Percentiles rank a stretch among this genome's conserved stretches.
Conservation (phyloP, 2,113 vertebrate genomes). For the Oxygymnocypris stewartii region DNA sequence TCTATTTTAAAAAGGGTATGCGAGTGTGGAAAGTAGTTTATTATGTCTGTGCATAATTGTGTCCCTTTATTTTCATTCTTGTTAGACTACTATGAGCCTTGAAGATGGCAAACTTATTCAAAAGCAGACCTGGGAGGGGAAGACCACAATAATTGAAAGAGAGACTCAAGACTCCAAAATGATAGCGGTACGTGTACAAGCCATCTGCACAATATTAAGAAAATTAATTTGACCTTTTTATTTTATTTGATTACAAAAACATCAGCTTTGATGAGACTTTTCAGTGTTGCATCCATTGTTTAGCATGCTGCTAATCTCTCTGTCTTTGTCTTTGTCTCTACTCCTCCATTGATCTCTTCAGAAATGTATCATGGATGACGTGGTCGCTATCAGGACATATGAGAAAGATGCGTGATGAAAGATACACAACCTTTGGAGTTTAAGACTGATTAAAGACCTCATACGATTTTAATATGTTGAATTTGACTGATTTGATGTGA, state of each 20-base stretch:
- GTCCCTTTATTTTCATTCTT: not conserved
- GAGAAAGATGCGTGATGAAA: slow-evolving; percentile 74
- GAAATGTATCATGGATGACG: slow-evolving; percentile 84
- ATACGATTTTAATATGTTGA: slow-evolving; percentile 51
- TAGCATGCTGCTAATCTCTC: not conserved
- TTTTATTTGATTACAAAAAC: not conserved
- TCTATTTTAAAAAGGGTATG: not conserved
- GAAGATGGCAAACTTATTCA: slow-evolving; percentile 74
- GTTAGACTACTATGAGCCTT: slow-evolving; percentile 55
- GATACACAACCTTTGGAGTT: not conserved
- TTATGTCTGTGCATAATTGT: not conserved
- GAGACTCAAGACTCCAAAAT: slow-evolving; percentile 78
- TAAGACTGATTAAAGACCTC: not conserved
- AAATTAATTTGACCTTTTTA: not conserved
- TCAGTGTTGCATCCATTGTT: not conserved
- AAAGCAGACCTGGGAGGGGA: slow-evolving; percentile 85
- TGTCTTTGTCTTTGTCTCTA: slow-evolving; percentile 34
- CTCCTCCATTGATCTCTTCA: slow-evolving; percentile 56
- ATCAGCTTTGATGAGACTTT: not conserved
- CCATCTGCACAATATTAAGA: too few relatives aligned
- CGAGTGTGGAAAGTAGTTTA: not conserved
- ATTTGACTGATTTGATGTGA: not conserved
- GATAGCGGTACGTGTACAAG: slow-evolving; percentile 74
- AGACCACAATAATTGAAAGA: slow-evolving; percentile 80
- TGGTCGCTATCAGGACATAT: slow-evolving; percentile 81